These are phyloP conservation scores for Pyrocoelia pectoralis DNA, from an alignment of 2,888 invertebrate species.

Conservation along the genomic window DNA sequence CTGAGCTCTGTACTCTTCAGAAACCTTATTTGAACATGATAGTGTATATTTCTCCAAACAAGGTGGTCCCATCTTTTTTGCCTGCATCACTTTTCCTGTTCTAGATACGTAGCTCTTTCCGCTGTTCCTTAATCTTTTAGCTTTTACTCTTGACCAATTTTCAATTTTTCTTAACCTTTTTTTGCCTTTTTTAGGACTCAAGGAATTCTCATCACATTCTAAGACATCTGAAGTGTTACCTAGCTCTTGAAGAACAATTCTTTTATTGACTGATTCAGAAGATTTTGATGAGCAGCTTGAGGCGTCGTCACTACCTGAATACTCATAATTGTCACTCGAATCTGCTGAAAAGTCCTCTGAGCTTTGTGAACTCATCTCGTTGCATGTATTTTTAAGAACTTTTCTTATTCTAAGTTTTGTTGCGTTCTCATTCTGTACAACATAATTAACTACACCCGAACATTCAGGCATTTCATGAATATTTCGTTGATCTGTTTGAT, in stretches of 20 bases:
- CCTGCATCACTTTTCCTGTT: constrained; percentile 18
- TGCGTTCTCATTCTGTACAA: too few species aligned
- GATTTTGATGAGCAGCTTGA: constrained; percentile 5
- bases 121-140: constrained; percentile 21
- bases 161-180: constrained; percentile 17
- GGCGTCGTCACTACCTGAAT: constrained; percentile 1
- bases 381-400: too few species aligned
- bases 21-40: constrained; percentile 7
- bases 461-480: too few species aligned
- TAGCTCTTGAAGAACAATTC: background rate
- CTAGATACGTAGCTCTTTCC: constrained; percentile 15
- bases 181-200: constrained; percentile 13
- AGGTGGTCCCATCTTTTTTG: constrained; percentile 5
- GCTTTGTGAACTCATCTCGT: background rate
- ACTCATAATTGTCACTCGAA: constrained; percentile 19
- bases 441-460: too few species aligned
- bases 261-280: background rate
- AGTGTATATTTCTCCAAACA: constrained; percentile 1
- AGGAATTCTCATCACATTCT: too few species aligned
- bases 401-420: too few species aligned
- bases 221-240: background rate
- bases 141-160: constrained; percentile 22
- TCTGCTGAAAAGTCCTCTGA: constrained; percentile 13
- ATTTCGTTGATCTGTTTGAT: too few species aligned
- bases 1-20: constrained; percentile 1